phyloP scores from a whole-genome alignment of 2,797 vertebrate species.

The Glyptemys insculpta region DNA sequence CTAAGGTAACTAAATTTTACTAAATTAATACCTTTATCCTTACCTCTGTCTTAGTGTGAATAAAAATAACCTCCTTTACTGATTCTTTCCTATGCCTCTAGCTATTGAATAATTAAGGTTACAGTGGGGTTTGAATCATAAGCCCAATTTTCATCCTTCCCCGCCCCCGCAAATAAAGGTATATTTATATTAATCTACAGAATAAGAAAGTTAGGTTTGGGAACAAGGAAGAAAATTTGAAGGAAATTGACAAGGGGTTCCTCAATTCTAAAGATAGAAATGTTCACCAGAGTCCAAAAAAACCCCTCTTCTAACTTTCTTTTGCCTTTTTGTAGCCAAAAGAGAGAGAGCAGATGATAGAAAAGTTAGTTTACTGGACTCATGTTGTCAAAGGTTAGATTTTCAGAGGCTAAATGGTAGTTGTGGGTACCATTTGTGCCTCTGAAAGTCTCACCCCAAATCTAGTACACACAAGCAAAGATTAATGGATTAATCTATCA shows the following conservation, averaged over 20 bases:
- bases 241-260: not conserved
- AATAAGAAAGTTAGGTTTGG: not conserved
- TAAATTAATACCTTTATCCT: slow-evolving; percentile 50
- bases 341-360: not conserved
- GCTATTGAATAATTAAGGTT: slow-evolving; percentile 28
- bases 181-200: slow-evolving; percentile 59
- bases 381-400: slow-evolving; percentile 6
- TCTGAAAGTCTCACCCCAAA: slow-evolving; percentile 66
- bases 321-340: not conserved
- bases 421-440: slow-evolving; percentile 52
- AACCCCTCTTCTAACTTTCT: not conserved
- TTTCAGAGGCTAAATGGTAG: slow-evolving; percentile 28
- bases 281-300: not conserved
- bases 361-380: not conserved
- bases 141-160: slow-evolving; percentile 50
- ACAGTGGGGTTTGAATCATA: slow-evolving; percentile 66
- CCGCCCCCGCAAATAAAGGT: slow-evolving; percentile 40
- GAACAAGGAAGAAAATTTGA: not conserved
- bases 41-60: slow-evolving; percentile 47
- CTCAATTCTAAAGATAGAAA: not conserved
- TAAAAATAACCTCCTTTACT: slow-evolving; percentile 58
- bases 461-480: slow-evolving; percentile 42
- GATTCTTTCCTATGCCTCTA: slow-evolving; percentile 33
- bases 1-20: slow-evolving; percentile 19
- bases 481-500: slow-evolving; percentile 75